phyloP scores from a whole-genome alignment of 2,888 invertebrate species.

The Diabrotica balteata region DNA sequence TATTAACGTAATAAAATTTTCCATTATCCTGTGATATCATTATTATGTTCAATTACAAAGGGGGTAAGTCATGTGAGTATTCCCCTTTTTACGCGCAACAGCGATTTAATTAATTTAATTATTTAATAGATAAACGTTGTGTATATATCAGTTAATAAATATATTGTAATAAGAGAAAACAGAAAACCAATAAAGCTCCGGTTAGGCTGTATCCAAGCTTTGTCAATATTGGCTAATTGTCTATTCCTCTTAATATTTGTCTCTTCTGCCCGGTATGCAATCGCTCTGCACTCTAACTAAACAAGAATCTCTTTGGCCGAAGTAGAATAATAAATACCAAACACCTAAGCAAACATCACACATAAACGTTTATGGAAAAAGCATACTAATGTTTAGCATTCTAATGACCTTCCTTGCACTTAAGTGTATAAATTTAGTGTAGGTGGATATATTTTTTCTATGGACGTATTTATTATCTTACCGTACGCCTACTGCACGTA shows the following conservation, averaged over 20 bases:
- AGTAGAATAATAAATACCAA: slow-evolving; percentile 31
- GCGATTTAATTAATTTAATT: no score
- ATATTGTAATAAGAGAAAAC: background rate
- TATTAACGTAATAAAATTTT: no score
- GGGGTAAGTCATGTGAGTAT: no score
- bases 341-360: slow-evolving; percentile 54
- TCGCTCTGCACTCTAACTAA: slow-evolving; percentile 31
- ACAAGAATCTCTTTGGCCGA: slow-evolving; percentile 50
- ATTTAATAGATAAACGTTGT: no score
- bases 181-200: slow-evolving; percentile 3
- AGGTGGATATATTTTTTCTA: slow-evolving; percentile 47
- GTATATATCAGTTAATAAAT: no score
- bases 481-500: slow-evolving; percentile 39
- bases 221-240: slow-evolving; percentile 25
- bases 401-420: slow-evolving; percentile 49
- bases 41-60: no score
- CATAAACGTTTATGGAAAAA: slow-evolving; percentile 54
- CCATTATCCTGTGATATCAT: no score
- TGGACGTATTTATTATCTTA: slow-evolving; percentile 45
- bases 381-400: slow-evolving; percentile 53
- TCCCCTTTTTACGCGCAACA: no score
- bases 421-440: slow-evolving; percentile 49
- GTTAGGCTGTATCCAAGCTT: slow-evolving; percentile 15
- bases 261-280: slow-evolving; percentile 25
- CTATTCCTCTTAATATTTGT: slow-evolving; percentile 25